Percentiles rank a stretch among this genome's conserved stretches.
Evolutionary conservation across 2,797 vertebrate species (phyloP).

Genomic region (Neosilurus mollespiculum): DNA sequence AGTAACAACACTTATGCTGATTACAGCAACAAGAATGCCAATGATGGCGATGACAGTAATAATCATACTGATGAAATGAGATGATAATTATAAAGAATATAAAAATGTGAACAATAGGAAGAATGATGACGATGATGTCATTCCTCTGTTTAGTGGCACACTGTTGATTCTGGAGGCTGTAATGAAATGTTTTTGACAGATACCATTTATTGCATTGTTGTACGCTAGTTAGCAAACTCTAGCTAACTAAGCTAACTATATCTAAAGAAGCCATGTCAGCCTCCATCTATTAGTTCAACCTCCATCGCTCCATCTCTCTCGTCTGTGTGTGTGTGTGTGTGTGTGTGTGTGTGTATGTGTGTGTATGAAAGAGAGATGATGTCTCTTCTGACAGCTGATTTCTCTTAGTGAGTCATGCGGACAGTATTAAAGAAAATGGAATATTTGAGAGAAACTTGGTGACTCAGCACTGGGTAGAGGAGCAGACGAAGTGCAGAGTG

Average conservation of each 20-base stretch:
- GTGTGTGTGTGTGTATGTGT: slow-evolving; percentile 11
- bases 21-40: background rate
- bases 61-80: background rate
- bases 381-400: background rate
- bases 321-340: slow-evolving; percentile 6
- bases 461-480: background rate
- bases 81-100: background rate
- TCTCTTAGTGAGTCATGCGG: background rate
- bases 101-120: background rate
- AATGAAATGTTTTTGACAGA: background rate
- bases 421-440: background rate
- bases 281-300: slow-evolving; percentile 3
- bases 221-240: background rate
- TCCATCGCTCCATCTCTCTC: slow-evolving; percentile 1
- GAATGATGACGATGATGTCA: background rate
- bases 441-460: background rate
- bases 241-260: background rate
- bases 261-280: background rate
- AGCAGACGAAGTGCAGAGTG: background rate
- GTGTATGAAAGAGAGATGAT: background rate
- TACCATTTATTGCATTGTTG: background rate
- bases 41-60: background rate
- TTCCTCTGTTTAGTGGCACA: background rate
- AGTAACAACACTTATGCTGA: background rate
- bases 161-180: background rate